Conservation (phyloP, 2,113 vertebrate species). For the Phalacrocorax aristotelis region DNA sequence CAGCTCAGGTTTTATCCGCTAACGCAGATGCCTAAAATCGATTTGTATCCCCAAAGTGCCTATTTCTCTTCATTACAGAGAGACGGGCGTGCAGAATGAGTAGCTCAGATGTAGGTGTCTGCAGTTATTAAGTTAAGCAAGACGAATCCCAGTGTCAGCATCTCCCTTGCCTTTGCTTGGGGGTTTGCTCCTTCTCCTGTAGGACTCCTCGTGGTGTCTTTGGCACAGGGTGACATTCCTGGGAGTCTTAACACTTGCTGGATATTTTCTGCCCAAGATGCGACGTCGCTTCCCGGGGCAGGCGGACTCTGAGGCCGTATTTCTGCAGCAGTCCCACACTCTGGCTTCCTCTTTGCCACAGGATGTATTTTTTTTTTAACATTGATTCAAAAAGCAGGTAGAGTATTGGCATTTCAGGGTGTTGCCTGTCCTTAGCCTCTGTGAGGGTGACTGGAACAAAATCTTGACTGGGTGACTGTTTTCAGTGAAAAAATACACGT, state of each 20-base stretch:
- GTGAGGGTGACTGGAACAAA: neutral
- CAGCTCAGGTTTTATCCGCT: neutral
- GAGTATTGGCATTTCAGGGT: neutral
- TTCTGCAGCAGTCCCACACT: neutral
- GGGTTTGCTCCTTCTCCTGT: neutral
- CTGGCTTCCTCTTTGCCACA: neutral
- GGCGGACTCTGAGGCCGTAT: neutral
- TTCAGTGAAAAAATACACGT: neutral
- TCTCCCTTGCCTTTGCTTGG: neutral
- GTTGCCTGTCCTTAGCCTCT: neutral
- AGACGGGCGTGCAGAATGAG: constrained; percentile 18
- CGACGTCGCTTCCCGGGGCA: accelerated
- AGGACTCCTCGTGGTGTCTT: neutral
- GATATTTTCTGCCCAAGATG: neutral
- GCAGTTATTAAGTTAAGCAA: constrained; percentile 51
- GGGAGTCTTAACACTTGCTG: neutral
- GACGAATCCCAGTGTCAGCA: neutral
- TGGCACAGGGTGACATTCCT: neutral
- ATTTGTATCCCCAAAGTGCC: constrained; percentile 16
- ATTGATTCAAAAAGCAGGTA: neutral
- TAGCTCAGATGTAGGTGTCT: constrained; percentile 41
- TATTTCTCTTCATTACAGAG: constrained; percentile 44
- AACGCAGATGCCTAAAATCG: neutral
- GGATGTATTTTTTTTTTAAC: neutral
- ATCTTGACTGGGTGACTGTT: neutral